Evolutionary conservation across 2,888 invertebrate species (phyloP), one percentile per base, ranked within the genome.

Genomic region (Ischnus inquisitorius): DNA sequence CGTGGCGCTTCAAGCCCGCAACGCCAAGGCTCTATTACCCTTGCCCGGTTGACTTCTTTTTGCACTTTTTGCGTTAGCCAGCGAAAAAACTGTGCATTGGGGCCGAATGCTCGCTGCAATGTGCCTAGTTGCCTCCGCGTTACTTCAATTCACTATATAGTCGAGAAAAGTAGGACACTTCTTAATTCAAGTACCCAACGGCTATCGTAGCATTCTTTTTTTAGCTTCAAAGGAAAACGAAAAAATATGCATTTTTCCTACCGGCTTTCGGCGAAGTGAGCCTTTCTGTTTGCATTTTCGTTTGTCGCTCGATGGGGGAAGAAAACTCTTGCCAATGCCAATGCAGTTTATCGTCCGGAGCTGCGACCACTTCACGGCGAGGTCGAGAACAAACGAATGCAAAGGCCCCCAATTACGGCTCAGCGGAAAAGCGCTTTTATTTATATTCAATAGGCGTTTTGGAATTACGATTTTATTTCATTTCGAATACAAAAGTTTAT

Each of bases 121-220:
- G 6, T 34, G 8, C 8, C 1, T 34, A 34, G 5, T 34, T 34
- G 8, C 65, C 65, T 64, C 4, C 46, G 57, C 46, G 74, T 65
- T 48, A 48, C 60, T 74, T 57, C n/a, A 51, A 68, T 67, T 12
- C 62, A 74, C 80, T 78, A 64, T 74, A 81, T 57, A 69, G 78
- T 84, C 78, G 77, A 64, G 78, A 81, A n/a, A 83, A 77, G 74
- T 77, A 69, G 80, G 83, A 71, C 76, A 83, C 79, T 71, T 72
- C 46, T 64, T 62, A 75, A 78, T 69, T 69, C 83, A 51, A 67
- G 46, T 46, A 67, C 43, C 46, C 67, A 43, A 67, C 25, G n/a
- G 46, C 12, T 2, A 19, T 0, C 4, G 41, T 22, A 3, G n/a
- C 1, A 25, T 57, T 25, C 25, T 22, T 25, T 14, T 12, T 57